phyloP scores from a whole-genome alignment of 1,140 invertebrate species.

The Calliphora vicina region DNA sequence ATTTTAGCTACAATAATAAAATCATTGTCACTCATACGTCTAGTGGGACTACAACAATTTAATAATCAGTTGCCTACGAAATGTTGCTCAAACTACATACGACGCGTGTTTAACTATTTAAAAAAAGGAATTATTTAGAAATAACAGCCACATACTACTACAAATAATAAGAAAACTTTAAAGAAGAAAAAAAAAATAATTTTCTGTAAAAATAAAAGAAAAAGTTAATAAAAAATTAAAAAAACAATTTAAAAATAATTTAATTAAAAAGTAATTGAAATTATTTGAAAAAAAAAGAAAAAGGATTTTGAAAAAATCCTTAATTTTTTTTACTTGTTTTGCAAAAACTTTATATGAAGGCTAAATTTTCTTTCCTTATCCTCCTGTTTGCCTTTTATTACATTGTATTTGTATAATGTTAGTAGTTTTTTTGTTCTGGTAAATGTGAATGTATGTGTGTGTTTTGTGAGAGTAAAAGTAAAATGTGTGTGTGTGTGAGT shows the following conservation, averaged over 20 bases:
- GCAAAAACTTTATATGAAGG: neutral
- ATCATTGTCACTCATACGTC: slow-evolving; percentile 33
- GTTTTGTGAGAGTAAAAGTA: neutral
- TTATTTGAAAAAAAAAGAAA: neutral
- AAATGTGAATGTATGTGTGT: neutral
- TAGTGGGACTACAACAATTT: slow-evolving; percentile 28
- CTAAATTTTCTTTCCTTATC: neutral
- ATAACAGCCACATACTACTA: neutral
- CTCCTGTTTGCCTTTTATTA: slow-evolving; percentile 1
- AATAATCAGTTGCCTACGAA: slow-evolving; percentile 13
- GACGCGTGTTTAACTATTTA: neutral
- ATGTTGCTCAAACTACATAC: slow-evolving; percentile 25
- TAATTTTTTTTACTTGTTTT: neutral
- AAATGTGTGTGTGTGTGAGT: neutral
- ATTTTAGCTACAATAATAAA: neutral
- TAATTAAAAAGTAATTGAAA: neutral
- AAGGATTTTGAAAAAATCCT: neutral
- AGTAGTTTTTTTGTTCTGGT: too few species aligned
- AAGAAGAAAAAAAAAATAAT: neutral
- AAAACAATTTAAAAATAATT: neutral
- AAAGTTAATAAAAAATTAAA: too few species aligned
- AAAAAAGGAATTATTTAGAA: too few species aligned
- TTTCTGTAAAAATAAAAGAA: too few species aligned
- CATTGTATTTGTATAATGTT: neutral
- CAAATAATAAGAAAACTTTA: neutral